Base-by-base conservation (phyloP, 23 tunicate genomes). In the Phallusia fumigata region DNA sequence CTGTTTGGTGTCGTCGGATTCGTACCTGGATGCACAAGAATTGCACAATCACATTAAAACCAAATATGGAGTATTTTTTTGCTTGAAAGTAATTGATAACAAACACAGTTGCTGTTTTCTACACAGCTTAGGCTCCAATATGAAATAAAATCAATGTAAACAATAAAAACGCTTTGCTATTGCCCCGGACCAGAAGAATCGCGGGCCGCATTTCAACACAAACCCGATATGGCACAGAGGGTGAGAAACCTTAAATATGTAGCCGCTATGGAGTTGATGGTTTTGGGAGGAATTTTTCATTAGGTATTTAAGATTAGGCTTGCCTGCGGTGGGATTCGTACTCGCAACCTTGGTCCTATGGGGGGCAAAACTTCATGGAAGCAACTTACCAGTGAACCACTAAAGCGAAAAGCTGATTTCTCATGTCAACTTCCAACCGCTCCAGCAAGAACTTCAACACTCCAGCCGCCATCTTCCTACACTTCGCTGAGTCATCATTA, bases 301-400 rank as follows among this genome's bases (percentile, higher is more conserved):
- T n/a, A n/a, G n/a, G n/a, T n/a, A n/a, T n/a, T n/a, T n/a, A n/a
- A n/a, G 10, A 40, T 40, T 3, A 40, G 10, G 10, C 10, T 40
- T 40, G 10, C 10, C 47, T 40, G 10, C 47, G 10, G 47, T 40
- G 47, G 10, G 26, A 58, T 22, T 58, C 13, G 69, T 6, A 58
- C 26, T 21, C 69, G 69, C 69, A 16, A 58, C 28, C 26, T 58
- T 13, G 8, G 69, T 16, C 13, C 13, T 58, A 58, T 6, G 28
- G 13, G 26, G 28, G n/a, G n/a, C n/a, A 58, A 58, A 6, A 1
- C 26, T 16, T 21, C 16, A 58, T 6, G 8, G 10, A 40, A 40
- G 18, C 30, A 18, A 86, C 96, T 88, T 52, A 93, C 97, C 97
- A 93, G 30, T 93, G 91, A 52, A 88, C 18, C 19, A 82, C 83